Evolutionary conservation across 2,888 invertebrate genomes (phyloP).

Genomic region (Oligia fasciuncula): DNA sequence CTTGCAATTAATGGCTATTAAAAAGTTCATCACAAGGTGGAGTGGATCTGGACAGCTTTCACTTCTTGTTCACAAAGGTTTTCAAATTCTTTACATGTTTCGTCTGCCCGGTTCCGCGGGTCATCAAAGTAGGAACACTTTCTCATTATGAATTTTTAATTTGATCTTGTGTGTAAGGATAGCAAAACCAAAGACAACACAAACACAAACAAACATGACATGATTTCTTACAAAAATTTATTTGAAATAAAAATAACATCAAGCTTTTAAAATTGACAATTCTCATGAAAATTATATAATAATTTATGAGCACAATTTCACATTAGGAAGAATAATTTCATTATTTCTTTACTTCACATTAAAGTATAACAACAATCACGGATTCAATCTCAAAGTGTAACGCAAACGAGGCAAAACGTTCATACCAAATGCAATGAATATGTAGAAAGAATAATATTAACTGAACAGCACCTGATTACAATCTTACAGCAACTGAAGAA

Average conservation of each 20-base stretch:
- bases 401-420: slow-evolving; percentile 61
- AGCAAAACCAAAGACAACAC: slow-evolving; percentile 45
- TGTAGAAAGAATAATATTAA: slow-evolving; percentile 48
- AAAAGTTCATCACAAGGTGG: neutral
- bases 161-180: neutral
- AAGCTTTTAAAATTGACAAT: slow-evolving; percentile 89
- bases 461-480: slow-evolving; percentile 57
- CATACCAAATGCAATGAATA: slow-evolving; percentile 50
- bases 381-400: slow-evolving; percentile 74
- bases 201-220: slow-evolving; percentile 16
- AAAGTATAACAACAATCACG: slow-evolving; percentile 75
- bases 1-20: neutral
- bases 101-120: no score
- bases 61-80: neutral
- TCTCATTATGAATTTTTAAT: neutral
- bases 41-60: neutral
- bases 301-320: slow-evolving; percentile 88
- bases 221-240: slow-evolving; percentile 85
- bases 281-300: slow-evolving; percentile 84
- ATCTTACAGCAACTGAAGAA: slow-evolving; percentile 48
- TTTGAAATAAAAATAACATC: slow-evolving; percentile 89
- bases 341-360: slow-evolving; percentile 75
- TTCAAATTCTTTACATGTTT: neutral
- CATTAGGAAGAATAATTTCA: slow-evolving; percentile 80
- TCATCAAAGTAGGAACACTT: neutral